Evolutionary conservation across 2,113 vertebrate species (phyloP).

Genomic region (Corydoras sp.): DNA sequence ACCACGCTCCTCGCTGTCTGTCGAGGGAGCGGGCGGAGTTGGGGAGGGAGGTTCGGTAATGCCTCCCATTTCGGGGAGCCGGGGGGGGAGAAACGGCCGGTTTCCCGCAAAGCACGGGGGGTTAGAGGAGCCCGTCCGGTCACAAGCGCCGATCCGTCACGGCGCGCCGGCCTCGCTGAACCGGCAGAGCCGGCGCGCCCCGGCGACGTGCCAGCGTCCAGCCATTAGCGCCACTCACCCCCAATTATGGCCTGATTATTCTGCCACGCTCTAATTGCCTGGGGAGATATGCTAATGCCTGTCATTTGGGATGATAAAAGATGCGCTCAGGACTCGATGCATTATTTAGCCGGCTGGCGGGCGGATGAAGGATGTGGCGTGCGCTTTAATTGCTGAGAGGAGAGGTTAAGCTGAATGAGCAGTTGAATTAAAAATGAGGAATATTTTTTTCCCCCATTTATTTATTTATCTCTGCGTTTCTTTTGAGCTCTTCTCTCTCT

Average conservation of each 20-base stretch:
- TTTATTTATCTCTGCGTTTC: constrained; percentile 59
- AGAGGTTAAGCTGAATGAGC: constrained; percentile 99
- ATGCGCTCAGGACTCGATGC: constrained; percentile 93
- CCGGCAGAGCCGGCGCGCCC: constrained; percentile 62
- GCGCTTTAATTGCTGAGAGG: constrained; percentile 98
- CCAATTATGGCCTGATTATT: constrained; percentile 99
- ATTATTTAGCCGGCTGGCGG: constrained; percentile 99
- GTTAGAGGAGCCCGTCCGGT: constrained; percentile 24
- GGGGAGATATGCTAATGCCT: constrained; percentile 99
- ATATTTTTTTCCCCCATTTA: constrained; percentile 65
- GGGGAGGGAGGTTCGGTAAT: constrained; percentile 6
- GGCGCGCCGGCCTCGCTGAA: constrained; percentile 56
- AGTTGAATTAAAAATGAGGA: constrained; percentile 97
- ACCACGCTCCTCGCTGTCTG: constrained; percentile 13
- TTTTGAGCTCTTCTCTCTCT: constrained; percentile 17
- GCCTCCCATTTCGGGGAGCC: constrained; percentile 17
- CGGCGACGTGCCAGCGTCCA: constrained; percentile 91
- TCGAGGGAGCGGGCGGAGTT: constrained; percentile 15
- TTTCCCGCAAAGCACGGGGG: constrained; percentile 3
- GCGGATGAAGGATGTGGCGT: constrained; percentile 95
- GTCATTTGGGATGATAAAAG: constrained; percentile 99
- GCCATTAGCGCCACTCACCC: constrained; percentile 98
- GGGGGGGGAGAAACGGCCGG: constrained; percentile 1
- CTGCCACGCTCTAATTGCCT: constrained; percentile 98
- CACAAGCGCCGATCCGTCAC: constrained; percentile 26